Conservation (phyloP, 2,797 vertebrate species). For the Hoplostethus mediterraneus region DNA sequence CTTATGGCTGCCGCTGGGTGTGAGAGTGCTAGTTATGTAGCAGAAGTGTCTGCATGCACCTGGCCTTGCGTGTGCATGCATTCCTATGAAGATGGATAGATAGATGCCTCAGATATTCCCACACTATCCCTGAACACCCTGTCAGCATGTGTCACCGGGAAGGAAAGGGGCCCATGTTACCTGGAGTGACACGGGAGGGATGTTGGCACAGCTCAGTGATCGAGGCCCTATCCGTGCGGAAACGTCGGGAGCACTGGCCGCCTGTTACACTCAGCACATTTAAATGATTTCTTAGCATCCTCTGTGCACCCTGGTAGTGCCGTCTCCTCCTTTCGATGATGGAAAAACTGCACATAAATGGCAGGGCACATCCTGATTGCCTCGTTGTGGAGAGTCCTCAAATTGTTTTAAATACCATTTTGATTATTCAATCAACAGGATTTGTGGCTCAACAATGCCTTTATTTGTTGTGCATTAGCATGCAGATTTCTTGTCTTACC, state of each 20-base stretch:
- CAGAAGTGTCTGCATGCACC: too few species aligned
- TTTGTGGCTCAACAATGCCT: too few species aligned
- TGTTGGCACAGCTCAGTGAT: neutral
- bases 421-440: neutral
- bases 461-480: too few species aligned
- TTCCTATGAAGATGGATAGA: too few species aligned
- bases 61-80: too few species aligned
- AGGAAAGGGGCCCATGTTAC: neutral
- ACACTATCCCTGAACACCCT: neutral
- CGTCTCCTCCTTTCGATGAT: neutral
- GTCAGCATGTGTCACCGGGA: neutral
- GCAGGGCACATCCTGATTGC: too few species aligned
- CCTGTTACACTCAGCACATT: too few species aligned
- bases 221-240: neutral
- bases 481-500: too few species aligned
- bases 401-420: neutral
- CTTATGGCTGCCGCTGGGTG: slow-evolving; percentile 11
- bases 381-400: neutral
- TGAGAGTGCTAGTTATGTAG: neutral
- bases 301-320: neutral
- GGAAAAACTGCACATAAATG: neutral
- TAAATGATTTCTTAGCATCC: neutral
- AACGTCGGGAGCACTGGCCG: too few species aligned
- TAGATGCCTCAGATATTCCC: neutral
- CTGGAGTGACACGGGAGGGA: neutral